phyloP scores from a whole-genome alignment of 1,140 invertebrate species.

The Temnothorax longispinosus region DNA sequence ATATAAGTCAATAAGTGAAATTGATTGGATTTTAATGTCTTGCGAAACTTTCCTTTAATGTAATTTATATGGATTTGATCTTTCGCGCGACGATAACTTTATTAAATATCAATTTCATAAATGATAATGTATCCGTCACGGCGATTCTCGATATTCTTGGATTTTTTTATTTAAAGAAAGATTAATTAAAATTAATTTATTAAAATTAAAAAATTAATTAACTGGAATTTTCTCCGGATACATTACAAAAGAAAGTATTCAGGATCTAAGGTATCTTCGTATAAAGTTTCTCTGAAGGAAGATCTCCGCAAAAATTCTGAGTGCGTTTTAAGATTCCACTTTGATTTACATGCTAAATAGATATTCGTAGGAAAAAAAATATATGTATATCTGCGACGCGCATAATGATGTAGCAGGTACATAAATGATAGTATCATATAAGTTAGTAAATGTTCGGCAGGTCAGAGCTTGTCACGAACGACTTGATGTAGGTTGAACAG shows the following conservation, averaged over 20 bases:
- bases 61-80: conserved; percentile 36
- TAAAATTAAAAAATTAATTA: conserved; percentile 9
- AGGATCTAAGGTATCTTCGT: not conserved
- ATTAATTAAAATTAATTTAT: not conserved
- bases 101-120: conserved; percentile 31
- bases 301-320: not conserved
- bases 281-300: not conserved
- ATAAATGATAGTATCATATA: conserved; percentile 21
- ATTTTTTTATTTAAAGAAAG: not conserved
- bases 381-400: not conserved
- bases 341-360: not conserved
- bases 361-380: not conserved
- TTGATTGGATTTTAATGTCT: conserved; percentile 55
- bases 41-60: conserved; percentile 30
- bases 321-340: not conserved
- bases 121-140: not conserved
- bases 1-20: conserved; percentile 56
- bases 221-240: not conserved
- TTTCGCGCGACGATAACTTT: conserved; percentile 20
- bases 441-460: conserved; percentile 39
- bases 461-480: conserved; percentile 28
- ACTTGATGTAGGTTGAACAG: conserved; percentile 41
- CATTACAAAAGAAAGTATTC: not conserved
- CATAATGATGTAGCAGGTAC: not conserved
- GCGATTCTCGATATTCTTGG: not conserved